phyloP scores from a whole-genome alignment of 2,888 invertebrate species.

The Iselma pallidipennis region DNA sequence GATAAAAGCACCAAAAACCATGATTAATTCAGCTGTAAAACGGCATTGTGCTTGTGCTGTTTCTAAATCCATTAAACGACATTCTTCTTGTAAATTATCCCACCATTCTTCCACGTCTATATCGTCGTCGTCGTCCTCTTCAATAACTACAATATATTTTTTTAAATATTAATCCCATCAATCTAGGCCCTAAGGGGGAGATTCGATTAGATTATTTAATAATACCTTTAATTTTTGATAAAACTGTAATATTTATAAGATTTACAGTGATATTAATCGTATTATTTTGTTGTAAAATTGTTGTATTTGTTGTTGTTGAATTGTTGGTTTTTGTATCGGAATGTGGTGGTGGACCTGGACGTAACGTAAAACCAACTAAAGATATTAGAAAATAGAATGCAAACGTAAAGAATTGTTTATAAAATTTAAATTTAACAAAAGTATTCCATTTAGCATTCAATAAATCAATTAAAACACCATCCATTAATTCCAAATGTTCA shows the following conservation, averaged over 20 bases:
- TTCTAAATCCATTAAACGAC: constrained; percentile 69
- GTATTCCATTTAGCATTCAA: constrained; percentile 98
- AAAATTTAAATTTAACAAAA: constrained; percentile 93
- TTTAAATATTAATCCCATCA: neutral
- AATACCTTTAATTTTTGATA: constrained; percentile 13
- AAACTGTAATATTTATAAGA: constrained; percentile 25
- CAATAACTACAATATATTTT: neutral
- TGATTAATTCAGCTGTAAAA: constrained; percentile 74
- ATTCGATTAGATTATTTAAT: neutral
- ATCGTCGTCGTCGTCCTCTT: constrained; percentile 47
- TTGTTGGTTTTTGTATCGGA: constrained; percentile 41
- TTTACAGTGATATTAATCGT: constrained; percentile 24
- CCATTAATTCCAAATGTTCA: constrained; percentile 92
- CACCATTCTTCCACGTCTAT: constrained; percentile 70
- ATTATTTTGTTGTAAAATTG: constrained; percentile 5
- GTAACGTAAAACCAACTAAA: constrained; percentile 82
- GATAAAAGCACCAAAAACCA: constrained; percentile 80
- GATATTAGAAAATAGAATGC: constrained; percentile 89
- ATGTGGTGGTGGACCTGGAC: constrained; percentile 74
- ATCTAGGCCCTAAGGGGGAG: neutral
- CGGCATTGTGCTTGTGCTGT: constrained; percentile 67
- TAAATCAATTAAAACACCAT: constrained; percentile 91
- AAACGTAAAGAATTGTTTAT: constrained; percentile 89
- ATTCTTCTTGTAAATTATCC: constrained; percentile 72
- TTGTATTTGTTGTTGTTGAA: neutral